A percentile compares a stretch with the other conserved stretches of the same genome.
These are phyloP conservation scores for Chalcis sispes DNA, from an alignment of 2,888 invertebrate genomes.

Conservation along the genomic window DNA sequence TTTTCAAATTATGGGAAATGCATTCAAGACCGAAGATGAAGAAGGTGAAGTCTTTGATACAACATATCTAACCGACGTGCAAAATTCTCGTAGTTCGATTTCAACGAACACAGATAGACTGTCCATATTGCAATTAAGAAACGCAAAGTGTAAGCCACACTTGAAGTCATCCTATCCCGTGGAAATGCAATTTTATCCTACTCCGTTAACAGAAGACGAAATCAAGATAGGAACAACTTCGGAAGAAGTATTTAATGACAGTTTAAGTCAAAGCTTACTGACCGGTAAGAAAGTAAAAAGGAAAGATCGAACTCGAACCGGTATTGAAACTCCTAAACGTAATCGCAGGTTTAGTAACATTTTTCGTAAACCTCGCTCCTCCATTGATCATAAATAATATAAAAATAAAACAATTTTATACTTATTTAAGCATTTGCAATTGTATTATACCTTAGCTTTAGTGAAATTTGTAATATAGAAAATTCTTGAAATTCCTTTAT, in stretches of 20 bases:
- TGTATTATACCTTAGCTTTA: no score
- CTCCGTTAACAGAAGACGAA: slow-evolving; percentile 81
- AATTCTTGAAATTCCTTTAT: no score
- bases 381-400: slow-evolving; percentile 35
- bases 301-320: slow-evolving; percentile 67
- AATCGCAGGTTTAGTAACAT: slow-evolving; percentile 67
- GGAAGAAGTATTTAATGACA: slow-evolving; percentile 73
- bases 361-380: slow-evolving; percentile 65
- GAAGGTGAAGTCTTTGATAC: slow-evolving; percentile 91
- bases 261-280: slow-evolving; percentile 73
- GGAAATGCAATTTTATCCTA: slow-evolving; percentile 83
- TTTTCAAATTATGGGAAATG: slow-evolving; percentile 73
- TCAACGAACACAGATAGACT: slow-evolving; percentile 74
- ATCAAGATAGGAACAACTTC: slow-evolving; percentile 76
- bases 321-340: slow-evolving; percentile 64
- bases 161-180: slow-evolving; percentile 90
- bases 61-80: slow-evolving; percentile 79
- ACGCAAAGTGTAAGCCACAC: slow-evolving; percentile 90
- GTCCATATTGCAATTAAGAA: slow-evolving; percentile 86
- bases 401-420: background rate
- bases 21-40: slow-evolving; percentile 83
- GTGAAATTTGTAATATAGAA: no score
- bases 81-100: slow-evolving; percentile 4
- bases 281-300: slow-evolving; percentile 72
- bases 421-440: no score